phyloP scores from a whole-genome alignment of 2,797 vertebrate genomes.

The Linurgus olivaceus region DNA sequence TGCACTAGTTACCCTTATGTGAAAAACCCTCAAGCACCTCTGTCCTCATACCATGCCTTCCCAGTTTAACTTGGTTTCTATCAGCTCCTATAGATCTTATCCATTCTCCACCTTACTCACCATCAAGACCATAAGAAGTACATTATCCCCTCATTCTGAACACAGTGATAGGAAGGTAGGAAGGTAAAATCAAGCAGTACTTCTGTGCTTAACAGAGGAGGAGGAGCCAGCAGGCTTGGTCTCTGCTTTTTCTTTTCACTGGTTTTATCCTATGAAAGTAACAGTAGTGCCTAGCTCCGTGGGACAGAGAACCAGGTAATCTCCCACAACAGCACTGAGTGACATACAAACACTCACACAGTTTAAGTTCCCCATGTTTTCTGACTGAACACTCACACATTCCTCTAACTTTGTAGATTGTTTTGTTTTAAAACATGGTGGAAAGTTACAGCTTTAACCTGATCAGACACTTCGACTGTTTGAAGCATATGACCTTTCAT shows the following conservation, averaged over 20 bases:
- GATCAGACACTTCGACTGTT: neutral
- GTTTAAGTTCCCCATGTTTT: neutral
- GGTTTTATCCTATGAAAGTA: neutral
- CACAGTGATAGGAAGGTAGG: neutral
- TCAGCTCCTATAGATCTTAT: neutral
- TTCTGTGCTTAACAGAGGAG: neutral
- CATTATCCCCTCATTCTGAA: neutral
- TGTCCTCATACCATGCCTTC: neutral
- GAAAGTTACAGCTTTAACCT: constrained; percentile 30
- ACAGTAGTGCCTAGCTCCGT: neutral
- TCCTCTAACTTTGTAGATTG: neutral
- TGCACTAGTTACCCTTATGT: neutral
- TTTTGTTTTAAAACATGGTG: neutral
- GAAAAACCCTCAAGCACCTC: neutral
- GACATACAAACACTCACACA: neutral
- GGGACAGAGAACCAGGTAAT: neutral
- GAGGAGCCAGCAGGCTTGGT: neutral
- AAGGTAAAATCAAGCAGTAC: neutral
- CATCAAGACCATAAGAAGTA: neutral
- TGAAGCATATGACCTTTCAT: constrained; percentile 35
- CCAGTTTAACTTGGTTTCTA: neutral
- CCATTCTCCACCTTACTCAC: neutral
- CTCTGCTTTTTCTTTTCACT: neutral
- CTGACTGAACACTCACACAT: neutral
- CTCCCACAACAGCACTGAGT: neutral